These are phyloP conservation scores for Anoplophora glabripennis DNA, from an alignment of 1,140 invertebrate species.

Conservation along the genomic window DNA sequence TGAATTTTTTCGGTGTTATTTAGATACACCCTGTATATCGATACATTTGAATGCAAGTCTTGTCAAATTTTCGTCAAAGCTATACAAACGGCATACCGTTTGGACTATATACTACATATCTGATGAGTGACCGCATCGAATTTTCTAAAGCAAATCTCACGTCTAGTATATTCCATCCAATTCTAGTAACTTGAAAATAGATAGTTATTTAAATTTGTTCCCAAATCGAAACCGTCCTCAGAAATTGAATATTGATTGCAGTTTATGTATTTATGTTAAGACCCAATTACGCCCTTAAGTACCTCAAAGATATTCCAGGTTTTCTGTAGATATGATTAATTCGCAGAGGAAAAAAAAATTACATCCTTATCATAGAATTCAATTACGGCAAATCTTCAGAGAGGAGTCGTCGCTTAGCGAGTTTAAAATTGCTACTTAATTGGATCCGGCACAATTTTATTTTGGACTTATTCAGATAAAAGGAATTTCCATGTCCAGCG, in stretches of 20 bases:
- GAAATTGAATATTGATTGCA: constrained; percentile 7
- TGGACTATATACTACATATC: no score
- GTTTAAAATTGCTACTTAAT: constrained; percentile 32
- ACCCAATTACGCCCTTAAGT: no score
- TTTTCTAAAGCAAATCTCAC: no score
- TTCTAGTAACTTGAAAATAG: no score
- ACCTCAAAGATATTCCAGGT: no score
- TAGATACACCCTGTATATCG: no score
- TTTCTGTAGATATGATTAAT: no score
- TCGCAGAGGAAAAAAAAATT: constrained; percentile 14
- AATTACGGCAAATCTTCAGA: constrained; percentile 32
- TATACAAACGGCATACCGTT: no score
- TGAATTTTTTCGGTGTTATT: no score
- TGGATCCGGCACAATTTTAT: constrained; percentile 29
- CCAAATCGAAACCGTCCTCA: background rate
- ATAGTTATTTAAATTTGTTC: background rate
- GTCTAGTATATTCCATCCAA: background rate
- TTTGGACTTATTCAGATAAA: constrained; percentile 29
- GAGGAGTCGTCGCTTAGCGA: constrained; percentile 16
- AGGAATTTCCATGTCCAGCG: constrained; percentile 24
- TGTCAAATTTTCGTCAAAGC: no score
- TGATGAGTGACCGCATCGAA: no score
- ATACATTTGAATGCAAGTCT: no score
- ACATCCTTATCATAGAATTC: constrained; percentile 28
- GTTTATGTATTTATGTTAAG: constrained; percentile 4